Percentiles rank a stretch among this genome's conserved stretches.
Conservation (phyloP, 2,113 vertebrate genomes). For the Tichodroma muraria region DNA sequence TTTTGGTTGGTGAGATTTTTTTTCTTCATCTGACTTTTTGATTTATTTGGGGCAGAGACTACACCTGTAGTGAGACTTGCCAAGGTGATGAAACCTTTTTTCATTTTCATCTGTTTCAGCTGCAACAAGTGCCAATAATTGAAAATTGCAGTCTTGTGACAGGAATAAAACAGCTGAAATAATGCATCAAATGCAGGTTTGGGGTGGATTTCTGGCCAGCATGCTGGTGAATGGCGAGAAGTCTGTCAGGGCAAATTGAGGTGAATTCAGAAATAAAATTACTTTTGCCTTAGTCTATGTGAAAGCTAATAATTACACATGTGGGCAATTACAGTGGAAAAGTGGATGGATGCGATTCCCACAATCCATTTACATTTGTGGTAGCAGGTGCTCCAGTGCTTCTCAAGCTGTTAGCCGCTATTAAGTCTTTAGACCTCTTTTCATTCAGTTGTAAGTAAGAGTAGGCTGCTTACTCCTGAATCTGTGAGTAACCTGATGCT, state of each 20-base stretch:
- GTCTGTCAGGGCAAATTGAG: background rate
- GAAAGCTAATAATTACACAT: background rate
- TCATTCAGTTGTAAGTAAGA: background rate
- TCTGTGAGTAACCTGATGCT: background rate
- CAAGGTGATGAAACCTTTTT: fast-evolving
- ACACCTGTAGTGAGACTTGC: background rate
- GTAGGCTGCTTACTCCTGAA: background rate
- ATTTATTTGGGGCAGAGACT: background rate
- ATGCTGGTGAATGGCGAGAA: background rate
- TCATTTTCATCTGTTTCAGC: background rate
- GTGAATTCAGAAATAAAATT: background rate
- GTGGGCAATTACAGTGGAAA: background rate
- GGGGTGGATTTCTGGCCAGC: background rate
- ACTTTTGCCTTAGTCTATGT: background rate
- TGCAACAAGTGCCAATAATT: background rate
- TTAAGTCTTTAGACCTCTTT: background rate
- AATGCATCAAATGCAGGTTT: background rate
- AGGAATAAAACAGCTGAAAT: background rate
- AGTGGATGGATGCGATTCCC: background rate
- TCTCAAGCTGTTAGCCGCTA: background rate
- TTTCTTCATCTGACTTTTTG: background rate
- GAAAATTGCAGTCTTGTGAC: background rate
- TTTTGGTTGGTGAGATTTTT: background rate
- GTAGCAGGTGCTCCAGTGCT: background rate
- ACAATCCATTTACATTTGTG: background rate